These are phyloP conservation scores for Steinernema hermaphroditum DNA, from an alignment of 2,888 invertebrate species.

Conservation along the genomic window DNA sequence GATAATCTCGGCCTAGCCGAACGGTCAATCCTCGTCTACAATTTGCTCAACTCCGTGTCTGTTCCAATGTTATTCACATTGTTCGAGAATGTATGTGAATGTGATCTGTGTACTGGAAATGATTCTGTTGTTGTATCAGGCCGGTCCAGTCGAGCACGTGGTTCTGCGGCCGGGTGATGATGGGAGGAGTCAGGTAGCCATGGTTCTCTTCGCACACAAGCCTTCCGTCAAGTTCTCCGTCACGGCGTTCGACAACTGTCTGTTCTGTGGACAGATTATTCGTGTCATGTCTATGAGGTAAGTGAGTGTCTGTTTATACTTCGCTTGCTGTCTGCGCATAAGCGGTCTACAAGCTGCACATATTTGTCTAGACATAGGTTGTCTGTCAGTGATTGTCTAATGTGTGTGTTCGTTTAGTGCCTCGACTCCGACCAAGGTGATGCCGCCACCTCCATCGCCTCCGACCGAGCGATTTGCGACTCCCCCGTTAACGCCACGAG, in stretches of 20 bases:
- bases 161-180: neutral
- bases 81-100: neutral
- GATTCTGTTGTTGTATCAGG: too few species aligned
- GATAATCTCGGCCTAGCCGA: constrained; percentile 13
- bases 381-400: too few species aligned
- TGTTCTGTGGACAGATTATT: constrained; percentile 14
- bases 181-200: neutral
- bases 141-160: constrained; percentile 7
- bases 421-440: neutral
- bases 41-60: neutral
- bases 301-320: neutral
- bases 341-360: too few species aligned
- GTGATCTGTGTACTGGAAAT: too few species aligned
- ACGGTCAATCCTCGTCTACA: neutral
- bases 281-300: neutral
- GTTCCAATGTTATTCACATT: neutral
- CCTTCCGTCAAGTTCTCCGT: constrained; percentile 1
- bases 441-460: neutral
- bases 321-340: too few species aligned
- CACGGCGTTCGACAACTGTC: neutral
- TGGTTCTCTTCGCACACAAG: constrained; percentile 4
- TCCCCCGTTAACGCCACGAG: neutral
- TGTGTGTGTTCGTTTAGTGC: neutral
- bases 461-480: too few species aligned
- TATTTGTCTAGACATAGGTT: too few species aligned